Evolutionary conservation across 2,888 invertebrate species (phyloP), one percentile per base, ranked within the genome.

Genomic region (Amblyteles armatorius): DNA sequence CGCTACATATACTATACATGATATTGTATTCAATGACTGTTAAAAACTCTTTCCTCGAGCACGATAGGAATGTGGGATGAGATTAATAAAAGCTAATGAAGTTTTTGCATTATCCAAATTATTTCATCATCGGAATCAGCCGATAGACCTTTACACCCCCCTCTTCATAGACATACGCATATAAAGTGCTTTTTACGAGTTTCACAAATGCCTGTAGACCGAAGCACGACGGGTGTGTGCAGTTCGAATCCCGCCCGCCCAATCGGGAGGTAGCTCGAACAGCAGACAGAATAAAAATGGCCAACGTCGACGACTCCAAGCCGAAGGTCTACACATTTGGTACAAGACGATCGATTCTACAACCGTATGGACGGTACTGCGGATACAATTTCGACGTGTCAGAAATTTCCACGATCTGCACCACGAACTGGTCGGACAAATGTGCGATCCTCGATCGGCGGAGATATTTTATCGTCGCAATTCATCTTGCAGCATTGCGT

Each of bases 51-150:
- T 19, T 55, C 11, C n/a, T 55, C 19, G 22, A 55, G 19, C 9
- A 55, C 19, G 22, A 55, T 22, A 55, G 9, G n/a, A 52, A 52
- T 48, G 44, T 48, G 16, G 55, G 11, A 55, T 55, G 55, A 55
- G 19, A 22, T 48, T 55, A 55, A 55, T 55, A 55, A 55, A 55
- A 9, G n/a, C 13, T 57, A 57, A 57, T 57, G 26, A 57, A 57
- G 26, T 57, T 57, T 50, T 57, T 57, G 26, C 57, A 57, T 57
- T 57, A 57, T 9, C 1, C 5, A 7, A 2, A 19, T 55, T 55
- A 19, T 55, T 22, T 55, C 9, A 55, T 55, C 19, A 9, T 19
- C 22, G 55, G 7, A 19, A 19, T 22, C 11, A 13, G 57, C 22
- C 57, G 11, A 26, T 26, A 22, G 5, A 57, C 3, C 57, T 57